These are phyloP conservation scores for Lacerta agilis DNA, from an alignment of 2,797 vertebrate genomes.

Conservation along the genomic window DNA sequence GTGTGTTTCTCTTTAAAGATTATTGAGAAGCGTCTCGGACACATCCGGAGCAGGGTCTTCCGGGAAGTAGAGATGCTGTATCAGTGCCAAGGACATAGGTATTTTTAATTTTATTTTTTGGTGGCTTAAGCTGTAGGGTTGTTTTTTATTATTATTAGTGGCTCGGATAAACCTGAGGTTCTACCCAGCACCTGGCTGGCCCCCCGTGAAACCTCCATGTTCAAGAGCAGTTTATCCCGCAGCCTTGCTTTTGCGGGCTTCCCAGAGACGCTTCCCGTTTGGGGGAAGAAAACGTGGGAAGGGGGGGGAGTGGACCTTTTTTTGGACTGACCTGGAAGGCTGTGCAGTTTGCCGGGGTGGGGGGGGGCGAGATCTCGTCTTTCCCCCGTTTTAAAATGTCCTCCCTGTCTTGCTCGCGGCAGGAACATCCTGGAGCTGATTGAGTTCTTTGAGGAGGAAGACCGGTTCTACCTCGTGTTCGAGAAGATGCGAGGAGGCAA, in stretches of 20 bases:
- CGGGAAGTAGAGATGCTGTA: slow-evolving; percentile 99
- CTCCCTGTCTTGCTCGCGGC: accelerated
- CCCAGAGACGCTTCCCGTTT: too few relatives aligned
- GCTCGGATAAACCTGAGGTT: not conserved
- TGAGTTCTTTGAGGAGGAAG: slow-evolving; percentile 98
- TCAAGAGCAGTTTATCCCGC: not conserved
- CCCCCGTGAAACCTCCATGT: not conserved
- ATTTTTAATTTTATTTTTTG: accelerated
- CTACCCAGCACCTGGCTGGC: too few relatives aligned
- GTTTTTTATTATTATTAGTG: too few relatives aligned
- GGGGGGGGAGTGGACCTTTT: not conserved
- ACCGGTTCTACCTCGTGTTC: slow-evolving; percentile 98
- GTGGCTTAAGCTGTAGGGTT: too few relatives aligned
- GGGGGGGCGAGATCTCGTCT: too few relatives aligned
- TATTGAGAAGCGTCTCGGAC: slow-evolving; percentile 94
- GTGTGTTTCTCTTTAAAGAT: slow-evolving; percentile 79
- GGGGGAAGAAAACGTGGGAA: not conserved
- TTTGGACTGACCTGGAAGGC: not conserved
- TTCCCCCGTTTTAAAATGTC: too few relatives aligned
- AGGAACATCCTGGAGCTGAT: slow-evolving; percentile 97
- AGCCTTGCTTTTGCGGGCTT: not conserved
- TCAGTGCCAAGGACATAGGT: slow-evolving; percentile 99
- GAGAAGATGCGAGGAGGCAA: slow-evolving; percentile 96
- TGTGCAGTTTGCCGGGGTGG: not conserved
- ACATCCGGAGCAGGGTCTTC: slow-evolving; percentile 95